A percentile compares a stretch with the other conserved stretches of the same genome.
Evolutionary conservation across 2,113 vertebrate genomes (phyloP).

Genomic region (Daubentonia madagascariensis): DNA sequence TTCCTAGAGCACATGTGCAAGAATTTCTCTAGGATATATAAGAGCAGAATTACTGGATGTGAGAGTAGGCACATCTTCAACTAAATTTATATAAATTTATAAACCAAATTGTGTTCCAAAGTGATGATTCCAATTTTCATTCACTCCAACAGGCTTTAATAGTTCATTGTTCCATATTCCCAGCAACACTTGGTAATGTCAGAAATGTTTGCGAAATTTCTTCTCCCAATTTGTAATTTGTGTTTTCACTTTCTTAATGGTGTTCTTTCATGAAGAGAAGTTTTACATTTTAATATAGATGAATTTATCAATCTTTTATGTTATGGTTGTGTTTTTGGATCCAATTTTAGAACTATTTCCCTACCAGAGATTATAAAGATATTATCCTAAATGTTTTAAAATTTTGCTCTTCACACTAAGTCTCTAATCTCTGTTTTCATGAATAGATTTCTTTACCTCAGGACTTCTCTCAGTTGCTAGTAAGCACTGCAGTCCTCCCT

Average conservation of each 20-base stretch:
- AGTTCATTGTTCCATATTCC: background rate
- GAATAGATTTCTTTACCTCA: background rate
- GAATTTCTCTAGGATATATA: background rate
- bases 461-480: background rate
- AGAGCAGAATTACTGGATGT: background rate
- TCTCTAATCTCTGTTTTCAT: background rate
- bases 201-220: background rate
- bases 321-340: background rate
- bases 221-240: background rate
- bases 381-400: background rate
- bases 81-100: too few relatives aligned
- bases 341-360: constrained; percentile 22
- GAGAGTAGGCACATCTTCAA: background rate
- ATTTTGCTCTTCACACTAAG: background rate
- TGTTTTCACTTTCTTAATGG: background rate
- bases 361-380: background rate
- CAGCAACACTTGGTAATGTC: background rate
- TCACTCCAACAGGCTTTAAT: too few relatives aligned
- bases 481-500: background rate
- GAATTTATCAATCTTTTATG: background rate
- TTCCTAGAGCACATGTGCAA: background rate
- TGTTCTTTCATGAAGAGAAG: background rate
- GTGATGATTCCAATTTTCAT: background rate
- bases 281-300: background rate
- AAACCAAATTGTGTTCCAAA: background rate